Conservation (phyloP, 2,113 vertebrate species). For the Budorcas taxicolor region DNA sequence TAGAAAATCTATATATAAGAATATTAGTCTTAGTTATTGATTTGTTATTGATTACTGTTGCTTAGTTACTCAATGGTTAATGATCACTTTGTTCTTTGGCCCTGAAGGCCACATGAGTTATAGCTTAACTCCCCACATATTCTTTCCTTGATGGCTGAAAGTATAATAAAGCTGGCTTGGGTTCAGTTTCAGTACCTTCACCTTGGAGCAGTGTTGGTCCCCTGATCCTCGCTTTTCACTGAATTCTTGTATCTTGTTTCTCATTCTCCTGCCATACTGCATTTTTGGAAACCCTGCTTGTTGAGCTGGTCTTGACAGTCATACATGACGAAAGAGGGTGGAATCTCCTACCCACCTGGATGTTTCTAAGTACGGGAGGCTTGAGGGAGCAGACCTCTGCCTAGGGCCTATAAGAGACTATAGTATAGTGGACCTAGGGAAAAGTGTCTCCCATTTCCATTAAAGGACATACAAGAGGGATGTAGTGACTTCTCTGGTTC, state of each 20-base stretch:
- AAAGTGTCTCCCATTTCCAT: background rate
- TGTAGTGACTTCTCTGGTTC: background rate
- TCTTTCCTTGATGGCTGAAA: background rate
- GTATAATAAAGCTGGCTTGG: background rate
- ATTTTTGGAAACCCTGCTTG: background rate
- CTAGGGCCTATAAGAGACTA: background rate
- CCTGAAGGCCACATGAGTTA: background rate
- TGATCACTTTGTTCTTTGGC: background rate
- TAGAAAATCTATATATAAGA: background rate
- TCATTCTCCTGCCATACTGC: background rate
- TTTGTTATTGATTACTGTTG: background rate
- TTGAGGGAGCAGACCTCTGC: background rate
- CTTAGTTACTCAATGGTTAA: background rate
- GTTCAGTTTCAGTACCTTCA: background rate
- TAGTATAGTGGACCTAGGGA: background rate
- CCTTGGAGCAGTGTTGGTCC: background rate
- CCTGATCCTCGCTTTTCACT: background rate
- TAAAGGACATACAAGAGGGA: background rate
- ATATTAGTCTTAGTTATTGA: background rate
- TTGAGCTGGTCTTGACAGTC: background rate
- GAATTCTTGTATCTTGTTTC: background rate
- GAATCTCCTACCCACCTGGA: background rate
- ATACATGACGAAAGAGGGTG: background rate
- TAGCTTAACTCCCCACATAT: background rate
- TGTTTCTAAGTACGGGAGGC: background rate